phyloP scores from a whole-genome alignment of 2,113 vertebrate genomes.

The Cynopterus brachyotis region DNA sequence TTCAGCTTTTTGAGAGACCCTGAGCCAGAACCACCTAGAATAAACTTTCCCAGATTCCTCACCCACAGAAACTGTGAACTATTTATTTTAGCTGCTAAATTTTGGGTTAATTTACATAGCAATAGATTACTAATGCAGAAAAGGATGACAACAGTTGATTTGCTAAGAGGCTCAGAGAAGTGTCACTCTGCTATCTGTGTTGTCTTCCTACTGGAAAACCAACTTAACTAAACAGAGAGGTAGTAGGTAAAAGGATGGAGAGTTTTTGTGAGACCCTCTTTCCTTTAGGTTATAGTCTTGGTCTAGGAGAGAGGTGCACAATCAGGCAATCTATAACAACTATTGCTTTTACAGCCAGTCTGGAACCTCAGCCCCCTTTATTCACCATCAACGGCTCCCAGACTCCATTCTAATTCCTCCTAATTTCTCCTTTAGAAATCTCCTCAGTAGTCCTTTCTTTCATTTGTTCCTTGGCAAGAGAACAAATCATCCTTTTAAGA shows the following conservation, averaged over 20 bases:
- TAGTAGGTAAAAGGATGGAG: background rate
- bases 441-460: background rate
- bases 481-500: conserved; percentile 18
- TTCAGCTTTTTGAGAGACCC: background rate
- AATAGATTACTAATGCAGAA: background rate
- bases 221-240: background rate
- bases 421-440: conserved; percentile 16
- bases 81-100: conserved; percentile 24
- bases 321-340: background rate
- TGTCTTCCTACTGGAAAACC: background rate
- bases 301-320: background rate
- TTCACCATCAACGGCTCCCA: background rate
- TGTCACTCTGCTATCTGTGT: background rate
- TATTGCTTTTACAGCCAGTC: background rate
- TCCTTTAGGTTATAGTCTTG: background rate
- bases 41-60: background rate
- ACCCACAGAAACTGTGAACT: background rate
- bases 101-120: background rate
- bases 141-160: background rate
- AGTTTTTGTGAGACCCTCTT: background rate
- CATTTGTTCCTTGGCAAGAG: background rate
- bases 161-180: conserved; percentile 6
- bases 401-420: background rate
- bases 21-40: background rate
- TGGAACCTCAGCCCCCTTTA: background rate